Evolutionary conservation across 2,113 vertebrate genomes (phyloP).

Genomic region (Tyrannus savana): DNA sequence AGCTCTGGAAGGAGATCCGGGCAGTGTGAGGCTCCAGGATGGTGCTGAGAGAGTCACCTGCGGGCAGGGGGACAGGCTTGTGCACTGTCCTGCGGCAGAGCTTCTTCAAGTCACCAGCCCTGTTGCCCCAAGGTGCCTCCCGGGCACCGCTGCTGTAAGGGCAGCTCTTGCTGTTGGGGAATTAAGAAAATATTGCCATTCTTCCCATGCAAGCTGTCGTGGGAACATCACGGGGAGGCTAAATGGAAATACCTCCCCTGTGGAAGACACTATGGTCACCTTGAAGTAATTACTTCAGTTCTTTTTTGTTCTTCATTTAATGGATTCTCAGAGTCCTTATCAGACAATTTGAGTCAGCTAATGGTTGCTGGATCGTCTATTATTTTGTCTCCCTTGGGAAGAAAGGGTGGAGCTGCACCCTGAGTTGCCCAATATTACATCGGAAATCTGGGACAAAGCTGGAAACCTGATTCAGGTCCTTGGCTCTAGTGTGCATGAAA

Average conservation of each 20-base stretch:
- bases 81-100: rapidly evolving
- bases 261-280: neutral
- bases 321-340: neutral
- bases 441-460: neutral
- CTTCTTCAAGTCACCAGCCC: rapidly evolving
- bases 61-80: neutral
- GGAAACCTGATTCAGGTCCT: neutral
- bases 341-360: neutral
- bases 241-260: neutral
- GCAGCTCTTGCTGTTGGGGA: neutral
- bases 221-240: neutral
- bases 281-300: neutral
- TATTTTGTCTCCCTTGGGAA: neutral
- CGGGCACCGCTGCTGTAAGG: neutral
- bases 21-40: rapidly evolving
- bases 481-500: neutral
- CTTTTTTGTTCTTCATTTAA: neutral
- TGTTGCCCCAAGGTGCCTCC: neutral
- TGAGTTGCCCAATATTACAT: neutral
- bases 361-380: neutral
- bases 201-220: neutral
- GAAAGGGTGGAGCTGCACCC: neutral
- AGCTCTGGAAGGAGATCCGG: neutral
- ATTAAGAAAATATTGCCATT: rapidly evolving
- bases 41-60: rapidly evolving